Evolutionary conservation across 2,797 vertebrate genomes (phyloP).

Genomic region (Taeniopygia guttata): DNA sequence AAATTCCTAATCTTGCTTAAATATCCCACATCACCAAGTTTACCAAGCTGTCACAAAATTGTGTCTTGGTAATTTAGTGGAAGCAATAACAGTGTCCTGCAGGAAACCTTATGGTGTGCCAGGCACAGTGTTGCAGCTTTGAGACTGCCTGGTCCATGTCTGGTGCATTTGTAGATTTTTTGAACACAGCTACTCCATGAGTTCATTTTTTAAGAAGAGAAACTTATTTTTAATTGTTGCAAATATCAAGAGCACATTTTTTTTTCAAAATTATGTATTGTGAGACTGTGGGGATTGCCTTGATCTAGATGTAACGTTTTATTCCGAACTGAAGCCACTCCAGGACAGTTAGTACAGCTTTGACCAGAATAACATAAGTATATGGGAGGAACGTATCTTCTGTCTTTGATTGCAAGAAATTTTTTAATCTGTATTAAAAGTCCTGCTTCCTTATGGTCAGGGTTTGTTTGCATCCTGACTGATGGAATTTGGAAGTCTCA

Average conservation of each 20-base stretch:
- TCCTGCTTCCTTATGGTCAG: background rate
- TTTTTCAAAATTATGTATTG: background rate
- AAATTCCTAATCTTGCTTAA: background rate
- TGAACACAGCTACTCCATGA: background rate
- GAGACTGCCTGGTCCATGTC: background rate
- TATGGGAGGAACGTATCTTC: accelerated
- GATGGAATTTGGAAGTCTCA: background rate
- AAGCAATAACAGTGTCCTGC: background rate
- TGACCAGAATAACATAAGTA: background rate
- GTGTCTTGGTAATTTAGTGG: background rate
- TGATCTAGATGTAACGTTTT: background rate
- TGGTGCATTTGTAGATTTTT: background rate
- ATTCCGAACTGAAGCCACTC: background rate
- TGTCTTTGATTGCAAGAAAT: background rate
- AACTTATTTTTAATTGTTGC: background rate
- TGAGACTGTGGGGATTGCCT: background rate
- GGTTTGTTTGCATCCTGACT: background rate
- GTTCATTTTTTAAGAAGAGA: background rate
- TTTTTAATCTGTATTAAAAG: background rate
- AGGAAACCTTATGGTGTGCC: background rate
- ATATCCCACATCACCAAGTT: background rate
- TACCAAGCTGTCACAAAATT: background rate
- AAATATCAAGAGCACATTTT: background rate
- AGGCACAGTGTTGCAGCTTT: background rate
- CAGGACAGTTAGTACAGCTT: background rate